Percentiles rank a stretch among this genome's conserved stretches.
Conservation (phyloP, 2,113 vertebrate species). For the Catagonus wagneri region DNA sequence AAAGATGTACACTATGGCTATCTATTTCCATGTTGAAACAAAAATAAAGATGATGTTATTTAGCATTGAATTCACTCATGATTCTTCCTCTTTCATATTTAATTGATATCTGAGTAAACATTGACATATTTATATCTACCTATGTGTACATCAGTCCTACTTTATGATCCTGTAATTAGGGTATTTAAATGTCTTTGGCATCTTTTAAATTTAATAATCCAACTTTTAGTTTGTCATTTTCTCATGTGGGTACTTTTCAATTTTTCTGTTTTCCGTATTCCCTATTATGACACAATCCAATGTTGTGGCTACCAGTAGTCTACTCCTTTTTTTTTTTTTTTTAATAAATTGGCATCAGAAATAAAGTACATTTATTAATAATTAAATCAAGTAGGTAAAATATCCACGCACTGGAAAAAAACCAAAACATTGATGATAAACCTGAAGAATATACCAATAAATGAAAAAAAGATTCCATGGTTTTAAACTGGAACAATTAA, state of each 20-base stretch:
- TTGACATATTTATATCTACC: background rate
- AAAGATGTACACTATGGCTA: background rate
- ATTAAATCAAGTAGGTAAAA: too few species aligned
- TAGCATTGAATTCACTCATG: conserved; percentile 10
- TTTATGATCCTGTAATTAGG: background rate
- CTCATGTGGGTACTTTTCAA: background rate
- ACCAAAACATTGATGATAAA: too few species aligned
- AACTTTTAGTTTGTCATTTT: background rate
- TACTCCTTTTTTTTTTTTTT: too few species aligned
- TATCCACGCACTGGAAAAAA: too few species aligned
- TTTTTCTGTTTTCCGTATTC: background rate
- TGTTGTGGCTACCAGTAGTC: background rate
- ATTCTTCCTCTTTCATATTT: background rate
- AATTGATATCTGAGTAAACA: background rate
- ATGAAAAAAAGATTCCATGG: too few species aligned
- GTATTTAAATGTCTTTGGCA: background rate
- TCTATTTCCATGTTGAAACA: conserved; percentile 30
- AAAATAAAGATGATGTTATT: background rate
- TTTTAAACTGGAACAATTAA: too few species aligned
- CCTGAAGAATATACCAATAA: too few species aligned
- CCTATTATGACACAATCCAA: background rate
- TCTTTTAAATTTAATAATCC: background rate
- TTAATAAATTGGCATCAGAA: too few species aligned
- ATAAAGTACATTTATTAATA: too few species aligned
- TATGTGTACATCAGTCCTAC: background rate